These are phyloP conservation scores for Bolborhynchus lineola DNA, from an alignment of 2,113 vertebrate species.

Conservation along the genomic window DNA sequence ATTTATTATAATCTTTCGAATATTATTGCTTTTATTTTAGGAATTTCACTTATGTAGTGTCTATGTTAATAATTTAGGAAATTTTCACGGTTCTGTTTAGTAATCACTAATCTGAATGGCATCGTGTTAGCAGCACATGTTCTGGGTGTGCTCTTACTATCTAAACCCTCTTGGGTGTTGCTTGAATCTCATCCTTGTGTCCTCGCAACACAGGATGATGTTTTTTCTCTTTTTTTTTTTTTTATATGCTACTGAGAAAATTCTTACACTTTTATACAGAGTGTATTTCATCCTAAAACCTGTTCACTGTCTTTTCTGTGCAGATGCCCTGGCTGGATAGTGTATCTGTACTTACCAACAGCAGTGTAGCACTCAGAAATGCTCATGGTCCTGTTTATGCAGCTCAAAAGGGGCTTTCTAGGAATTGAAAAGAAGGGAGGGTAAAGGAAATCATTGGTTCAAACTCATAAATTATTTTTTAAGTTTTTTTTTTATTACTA, in stretches of 20 bases:
- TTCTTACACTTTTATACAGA: neutral
- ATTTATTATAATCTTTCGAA: neutral
- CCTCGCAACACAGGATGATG: neutral
- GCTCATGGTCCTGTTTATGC: neutral
- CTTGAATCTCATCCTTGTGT: neutral
- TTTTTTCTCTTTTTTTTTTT: neutral
- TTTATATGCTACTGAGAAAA: neutral
- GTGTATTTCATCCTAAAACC: neutral
- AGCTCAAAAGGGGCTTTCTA: neutral
- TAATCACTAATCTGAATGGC: neutral
- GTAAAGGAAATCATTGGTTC: neutral
- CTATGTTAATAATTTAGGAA: neutral
- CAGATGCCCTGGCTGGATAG: neutral
- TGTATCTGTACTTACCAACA: neutral
- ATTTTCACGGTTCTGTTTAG: neutral
- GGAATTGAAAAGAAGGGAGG: neutral
- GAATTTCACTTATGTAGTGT: neutral
- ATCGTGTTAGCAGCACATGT: neutral
- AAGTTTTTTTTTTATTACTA: neutral
- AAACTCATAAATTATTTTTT: neutral
- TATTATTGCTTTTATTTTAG: neutral
- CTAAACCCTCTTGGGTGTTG: neutral
- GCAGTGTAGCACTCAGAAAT: neutral
- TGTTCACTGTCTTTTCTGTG: neutral
- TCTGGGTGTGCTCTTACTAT: neutral